Percentiles rank a stretch among this genome's conserved stretches.
Evolutionary conservation across 2,113 vertebrate genomes (phyloP).

Genomic region (Apaloderma vittatum): DNA sequence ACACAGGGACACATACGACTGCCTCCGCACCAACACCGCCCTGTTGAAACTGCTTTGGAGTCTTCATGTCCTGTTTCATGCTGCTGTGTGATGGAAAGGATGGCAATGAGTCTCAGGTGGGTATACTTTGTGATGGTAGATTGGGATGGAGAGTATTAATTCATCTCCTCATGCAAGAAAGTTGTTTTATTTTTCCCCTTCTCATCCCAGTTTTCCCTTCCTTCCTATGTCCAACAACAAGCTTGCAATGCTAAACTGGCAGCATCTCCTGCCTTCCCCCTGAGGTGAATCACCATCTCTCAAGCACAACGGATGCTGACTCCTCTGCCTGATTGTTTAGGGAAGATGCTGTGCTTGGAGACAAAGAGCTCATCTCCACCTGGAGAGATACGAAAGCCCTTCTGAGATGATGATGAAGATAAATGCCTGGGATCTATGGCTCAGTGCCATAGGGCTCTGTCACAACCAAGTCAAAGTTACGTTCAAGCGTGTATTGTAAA

Average conservation of each 20-base stretch:
- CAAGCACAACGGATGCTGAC: not conserved
- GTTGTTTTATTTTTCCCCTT: not conserved
- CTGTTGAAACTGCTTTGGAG: not conserved
- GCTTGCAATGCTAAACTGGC: not conserved
- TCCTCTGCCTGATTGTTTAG: not conserved
- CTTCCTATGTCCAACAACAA: not conserved
- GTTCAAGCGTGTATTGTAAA: not conserved
- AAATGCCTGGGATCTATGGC: not conserved
- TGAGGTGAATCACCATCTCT: not conserved
- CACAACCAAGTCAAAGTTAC: not conserved
- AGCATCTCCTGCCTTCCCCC: not conserved
- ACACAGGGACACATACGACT: not conserved
- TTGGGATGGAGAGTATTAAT: not conserved
- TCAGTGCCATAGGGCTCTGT: not conserved
- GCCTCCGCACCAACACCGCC: not conserved
- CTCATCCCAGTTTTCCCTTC: not conserved
- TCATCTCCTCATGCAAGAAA: not conserved
- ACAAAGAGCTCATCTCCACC: not conserved
- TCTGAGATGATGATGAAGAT: not conserved
- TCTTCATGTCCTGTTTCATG: not conserved
- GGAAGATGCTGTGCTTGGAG: not conserved
- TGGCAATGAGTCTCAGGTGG: not conserved
- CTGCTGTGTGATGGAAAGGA: not conserved
- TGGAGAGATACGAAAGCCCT: not conserved
- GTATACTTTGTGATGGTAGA: not conserved